Base-by-base conservation (phyloP, 1,140 invertebrate species). In the Copidosoma floridanum region DNA sequence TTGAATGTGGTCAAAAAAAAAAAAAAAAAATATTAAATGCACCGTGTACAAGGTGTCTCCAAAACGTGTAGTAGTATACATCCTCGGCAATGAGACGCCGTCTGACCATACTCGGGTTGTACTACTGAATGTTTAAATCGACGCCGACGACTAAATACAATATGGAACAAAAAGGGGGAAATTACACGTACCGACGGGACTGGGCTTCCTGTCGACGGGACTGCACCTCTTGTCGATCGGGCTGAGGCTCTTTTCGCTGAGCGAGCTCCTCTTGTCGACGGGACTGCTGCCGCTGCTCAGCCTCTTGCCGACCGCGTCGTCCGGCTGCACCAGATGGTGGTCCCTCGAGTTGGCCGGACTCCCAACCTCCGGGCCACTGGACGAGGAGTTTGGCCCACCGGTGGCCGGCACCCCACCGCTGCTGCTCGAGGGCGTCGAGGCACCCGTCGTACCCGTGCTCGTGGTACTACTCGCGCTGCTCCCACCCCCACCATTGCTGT, bases 201-300 rank as follows among this genome's bases (percentile, higher is more conserved):
- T 80, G 14, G 68, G 56, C 64, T 68, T 68, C 40, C 73, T 68
- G 54, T 78, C 78, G 41, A 77, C 65, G 18, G 75, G 59, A 0
- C 76, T 75, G 50, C 75, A 75, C 24, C 62, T 68, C 37, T 72
- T 78, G 27, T 81, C 78, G 43, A 78, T 73, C 0, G 78, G 77
- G 53, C 76, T 79, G 26, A 71, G 70, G 8, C 76, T 78, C 54
- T 80, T 78, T 53, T 80, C 78, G 44, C 78, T 81, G 14, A 74
- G 71, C 10, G 75, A 76, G 43, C 77, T 81, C 12, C 73, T 68
- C 64, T 80, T 81, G 44, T 81, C 79, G 18, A 78, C 68, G 0
- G 79, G 76, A 61, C 79, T 80, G 52, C 68, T 79, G 6, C 67
- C 68, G n/a, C 72, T 70, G 63, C 76, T 80, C 10, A 77, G 65